phyloP scores from a whole-genome alignment of 2,113 vertebrate species.

The Proterorhinus semilunaris region DNA sequence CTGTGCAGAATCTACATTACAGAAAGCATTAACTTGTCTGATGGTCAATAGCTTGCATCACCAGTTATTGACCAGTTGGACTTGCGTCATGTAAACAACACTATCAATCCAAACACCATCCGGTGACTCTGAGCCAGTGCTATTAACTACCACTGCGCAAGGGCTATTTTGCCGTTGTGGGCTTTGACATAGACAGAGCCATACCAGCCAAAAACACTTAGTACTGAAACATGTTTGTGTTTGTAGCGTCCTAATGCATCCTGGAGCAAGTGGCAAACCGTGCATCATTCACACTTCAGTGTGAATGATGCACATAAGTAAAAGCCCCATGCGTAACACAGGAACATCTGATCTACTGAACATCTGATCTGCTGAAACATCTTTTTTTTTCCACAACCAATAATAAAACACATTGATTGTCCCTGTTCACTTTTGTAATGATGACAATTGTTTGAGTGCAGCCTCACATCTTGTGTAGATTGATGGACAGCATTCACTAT shows the following conservation, averaged over 20 bases:
- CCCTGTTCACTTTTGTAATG: background rate
- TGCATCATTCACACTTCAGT: slow-evolving; percentile 9
- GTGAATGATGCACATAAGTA: too few species aligned
- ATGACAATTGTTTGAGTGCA: background rate
- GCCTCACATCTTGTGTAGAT: background rate
- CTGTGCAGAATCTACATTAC: too few species aligned
- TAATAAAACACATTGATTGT: background rate
- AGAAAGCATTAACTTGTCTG: background rate
- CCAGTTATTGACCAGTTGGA: background rate
- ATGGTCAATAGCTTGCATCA: background rate
- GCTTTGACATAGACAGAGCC: background rate
- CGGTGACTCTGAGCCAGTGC: slow-evolving; percentile 5
- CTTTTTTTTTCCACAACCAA: background rate
- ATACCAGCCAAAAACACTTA: slow-evolving; percentile 9
- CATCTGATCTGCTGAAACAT: background rate
- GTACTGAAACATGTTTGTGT: slow-evolving; percentile 1
- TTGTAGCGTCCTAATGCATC: slow-evolving; percentile 8
- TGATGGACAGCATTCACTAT: background rate
- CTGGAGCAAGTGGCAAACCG: background rate
- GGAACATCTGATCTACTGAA: background rate
- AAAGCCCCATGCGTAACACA: background rate
- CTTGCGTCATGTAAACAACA: slow-evolving; percentile 4
- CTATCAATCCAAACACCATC: background rate
- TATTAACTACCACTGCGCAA: background rate
- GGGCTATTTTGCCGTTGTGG: background rate